Percentiles rank a stretch among this genome's conserved stretches.
phyloP scores from a whole-genome alignment of 2,797 vertebrate genomes.

The Lagorchestes hirsutus region DNA sequence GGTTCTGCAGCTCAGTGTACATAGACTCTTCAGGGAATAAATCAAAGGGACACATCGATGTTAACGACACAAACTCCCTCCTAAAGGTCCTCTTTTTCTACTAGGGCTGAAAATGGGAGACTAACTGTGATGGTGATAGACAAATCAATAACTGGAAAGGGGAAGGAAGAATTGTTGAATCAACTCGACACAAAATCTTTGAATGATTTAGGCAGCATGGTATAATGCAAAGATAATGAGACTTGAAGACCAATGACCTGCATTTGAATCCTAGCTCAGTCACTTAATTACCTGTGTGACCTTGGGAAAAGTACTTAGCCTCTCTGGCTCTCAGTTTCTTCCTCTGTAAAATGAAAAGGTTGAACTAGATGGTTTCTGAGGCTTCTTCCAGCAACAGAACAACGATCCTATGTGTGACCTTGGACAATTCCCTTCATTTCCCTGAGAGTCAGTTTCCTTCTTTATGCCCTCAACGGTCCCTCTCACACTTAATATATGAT shows the following conservation, averaged over 20 bases:
- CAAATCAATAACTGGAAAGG: slow-evolving; percentile 5
- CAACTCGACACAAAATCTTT: background rate
- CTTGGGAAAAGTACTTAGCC: background rate
- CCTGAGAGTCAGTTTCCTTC: background rate
- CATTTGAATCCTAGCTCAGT: background rate
- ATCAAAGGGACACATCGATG: slow-evolving; percentile 42
- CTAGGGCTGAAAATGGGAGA: slow-evolving; percentile 40
- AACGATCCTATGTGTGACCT: background rate
- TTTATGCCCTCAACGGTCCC: background rate
- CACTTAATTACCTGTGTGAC: background rate
- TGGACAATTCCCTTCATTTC: background rate
- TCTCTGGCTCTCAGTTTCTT: background rate
- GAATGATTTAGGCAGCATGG: background rate
- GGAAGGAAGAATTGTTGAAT: background rate
- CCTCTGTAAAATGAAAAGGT: background rate
- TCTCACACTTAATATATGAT: too few species aligned
- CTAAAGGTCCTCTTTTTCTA: slow-evolving; percentile 17
- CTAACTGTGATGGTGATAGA: background rate
- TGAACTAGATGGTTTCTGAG: background rate
- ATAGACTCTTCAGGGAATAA: slow-evolving; percentile 3
- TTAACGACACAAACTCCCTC: background rate
- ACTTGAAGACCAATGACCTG: background rate
- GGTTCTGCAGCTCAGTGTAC: background rate
- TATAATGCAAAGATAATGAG: background rate
- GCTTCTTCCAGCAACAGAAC: background rate